Base-by-base conservation (phyloP, 1,140 invertebrate genomes). In the Procambarus virginalis region DNA sequence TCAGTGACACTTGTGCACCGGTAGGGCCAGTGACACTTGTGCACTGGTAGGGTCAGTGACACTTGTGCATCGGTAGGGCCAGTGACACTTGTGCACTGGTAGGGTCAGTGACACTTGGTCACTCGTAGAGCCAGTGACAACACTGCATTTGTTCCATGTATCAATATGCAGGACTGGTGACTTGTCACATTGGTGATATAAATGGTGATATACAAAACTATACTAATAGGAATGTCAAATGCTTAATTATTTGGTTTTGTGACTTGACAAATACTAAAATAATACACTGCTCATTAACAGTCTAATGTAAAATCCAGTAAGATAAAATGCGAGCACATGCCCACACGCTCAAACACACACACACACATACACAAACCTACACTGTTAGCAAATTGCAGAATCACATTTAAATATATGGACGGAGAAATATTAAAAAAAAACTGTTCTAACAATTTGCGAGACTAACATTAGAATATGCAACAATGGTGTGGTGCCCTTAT, bases 191-290 rank as follows among this genome's bases (percentile, higher is more conserved):
- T 22, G 34, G 68, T 22, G 68, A 73, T 10, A 73, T 22, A 34
- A 73, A 73, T 45, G 22, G 34, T n/a, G n/a, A n/a, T n/a, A n/a
- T 34, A 73, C 20, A 73, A 73, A 14, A 73, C 68, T 73, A 73
- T 73, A 8, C 68, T 73, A 73, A 73, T 73, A 73, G 68, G 68
- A 73, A 73, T 73, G 68, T 73, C 68, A 73, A 73, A 73, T 73
- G 68, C 68, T 73, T 20, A 73, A 34, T 34, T 73, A 73, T 73
- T 73, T 73, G 68, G 68, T 73, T 73, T 73, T 73, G 68, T 73
- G 68, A 73, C 68, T 73, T 64, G 60, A 64, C 60, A 64, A 64
- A 12, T 64, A 17, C 20, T 64, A 64, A 64, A 64, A 64, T 20
- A 64, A 64, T 4, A 64, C 12, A 64, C 20, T 20, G 20, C 4